Evolutionary conservation across 2,888 invertebrate species (phyloP).

Genomic region (Netelia fuscicornis): DNA sequence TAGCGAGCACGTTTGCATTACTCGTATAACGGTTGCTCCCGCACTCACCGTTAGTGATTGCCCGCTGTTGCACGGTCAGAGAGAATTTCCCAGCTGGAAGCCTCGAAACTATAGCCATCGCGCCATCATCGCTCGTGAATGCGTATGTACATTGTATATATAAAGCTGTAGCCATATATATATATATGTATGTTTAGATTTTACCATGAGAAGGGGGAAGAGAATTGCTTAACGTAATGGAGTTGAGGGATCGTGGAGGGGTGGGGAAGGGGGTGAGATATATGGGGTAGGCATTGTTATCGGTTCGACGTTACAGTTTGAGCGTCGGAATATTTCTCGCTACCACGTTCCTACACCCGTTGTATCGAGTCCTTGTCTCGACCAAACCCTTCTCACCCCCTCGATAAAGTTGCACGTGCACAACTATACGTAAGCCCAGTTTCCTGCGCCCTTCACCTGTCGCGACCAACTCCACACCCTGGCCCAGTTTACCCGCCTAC

Average conservation of each 20-base stretch:
- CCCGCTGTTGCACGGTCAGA: constrained; percentile 9
- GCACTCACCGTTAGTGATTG: constrained; percentile 17
- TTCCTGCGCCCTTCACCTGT: neutral
- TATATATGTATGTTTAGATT: neutral
- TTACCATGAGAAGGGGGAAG: constrained; percentile 1
- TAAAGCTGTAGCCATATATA: neutral
- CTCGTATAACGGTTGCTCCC: neutral
- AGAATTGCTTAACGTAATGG: constrained; percentile 56
- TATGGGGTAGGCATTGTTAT: constrained; percentile 51
- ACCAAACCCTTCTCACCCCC: neutral
- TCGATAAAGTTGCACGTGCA: neutral
- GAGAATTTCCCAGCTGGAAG: constrained; percentile 45
- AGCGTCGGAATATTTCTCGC: constrained; percentile 41
- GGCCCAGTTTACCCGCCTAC: neutral
- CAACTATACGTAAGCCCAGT: neutral
- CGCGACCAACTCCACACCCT: constrained; percentile 1
- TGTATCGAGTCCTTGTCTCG: constrained; percentile 21
- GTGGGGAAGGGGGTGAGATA: constrained; percentile 9
- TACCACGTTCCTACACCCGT: neutral
- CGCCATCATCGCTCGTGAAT: constrained; percentile 32
- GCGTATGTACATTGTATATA: neutral
- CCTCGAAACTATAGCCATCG: constrained; percentile 14
- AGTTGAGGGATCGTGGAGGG: constrained; percentile 5
- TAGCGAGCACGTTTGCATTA: constrained; percentile 25
- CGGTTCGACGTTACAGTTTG: constrained; percentile 49